Evolutionary conservation across 2,888 invertebrate genomes (phyloP), one percentile per base, ranked within the genome.

Genomic region (Amorpha juglandis): DNA sequence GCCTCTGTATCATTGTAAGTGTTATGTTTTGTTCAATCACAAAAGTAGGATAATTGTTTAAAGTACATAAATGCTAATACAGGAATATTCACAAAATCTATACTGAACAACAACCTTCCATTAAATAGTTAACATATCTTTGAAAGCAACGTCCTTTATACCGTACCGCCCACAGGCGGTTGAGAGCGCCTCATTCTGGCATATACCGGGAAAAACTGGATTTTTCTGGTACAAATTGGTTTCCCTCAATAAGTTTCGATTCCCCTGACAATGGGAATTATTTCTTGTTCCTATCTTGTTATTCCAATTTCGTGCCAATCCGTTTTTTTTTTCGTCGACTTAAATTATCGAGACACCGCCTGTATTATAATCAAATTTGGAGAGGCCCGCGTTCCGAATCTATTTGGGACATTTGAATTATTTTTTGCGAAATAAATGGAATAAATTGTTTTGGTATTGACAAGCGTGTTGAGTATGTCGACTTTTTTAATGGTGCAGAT

Each of bases 261-360:
- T 87, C 88, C 85, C 88, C 78, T 78, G 89, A 87, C 89, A 88
- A 87, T 89, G 79, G 78, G 85, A 88, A 89, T 89, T 89, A 87
- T 87, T 83, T 83, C 80, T 78, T 81, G 73, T 84, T 81, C 84
- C 86, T 82, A 86, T 88, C 87, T 83, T 87, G 88, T 88, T 87
- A 86, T 88, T 84, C 84, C 88, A 86, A 87, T 86, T 87, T 85
- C 78, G 79, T 76, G 78, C 82, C 81, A 88, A 86, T 87, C 87
- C 83, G 80, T 82, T 84, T 81, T 80, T 74, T 69, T 70, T 65
- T 67, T 27, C 71, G 70, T 62, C 70, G 50, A 73, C 71, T 67
- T 73, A 73, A 79, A 79, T 79, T 77, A 79, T 80, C 73, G 74
- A 74, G 71, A 69, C 71, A 69, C 72, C 74, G 75, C 74, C 75